Evolutionary conservation across 2,113 vertebrate species (phyloP), one percentile per base, ranked within the genome.

Genomic region (Lophius piscatorius): DNA sequence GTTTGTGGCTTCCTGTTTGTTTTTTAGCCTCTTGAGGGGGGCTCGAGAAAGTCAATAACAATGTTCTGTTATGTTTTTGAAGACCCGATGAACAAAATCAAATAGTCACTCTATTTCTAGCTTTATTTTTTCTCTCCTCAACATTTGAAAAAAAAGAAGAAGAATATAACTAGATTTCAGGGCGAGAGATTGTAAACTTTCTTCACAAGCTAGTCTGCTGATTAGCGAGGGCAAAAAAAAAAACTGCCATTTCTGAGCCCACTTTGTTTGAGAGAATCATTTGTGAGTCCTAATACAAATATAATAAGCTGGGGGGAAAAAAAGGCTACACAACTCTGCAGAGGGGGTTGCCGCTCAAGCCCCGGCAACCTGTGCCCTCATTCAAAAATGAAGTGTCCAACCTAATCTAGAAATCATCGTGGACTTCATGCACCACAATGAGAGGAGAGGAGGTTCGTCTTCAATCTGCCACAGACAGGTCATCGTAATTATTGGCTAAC

Each of bases 341-440:
- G n/a, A n/a, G n/a, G n/a, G n/a, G n/a, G n/a, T n/a, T n/a, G n/a
- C n/a, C n/a, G n/a, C n/a, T n/a, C n/a, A n/a, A n/a, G n/a, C n/a
- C n/a, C n/a, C n/a, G n/a, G n/a, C n/a, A n/a, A n/a, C n/a, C n/a
- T n/a, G n/a, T n/a, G n/a, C n/a, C n/a, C n/a, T n/a, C n/a, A n/a
- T n/a, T n/a, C n/a, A n/a, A n/a, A n/a, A n/a, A n/a, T n/a, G n/a
- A n/a, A n/a, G n/a, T n/a, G n/a, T n/a, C 26, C 26, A 17, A 56
- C 52, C 48, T 71, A 74, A 81, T 81, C 70, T 70, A 36, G 49
- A 71, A 50, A 85, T 80, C 66, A 58, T 3, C 49, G 71, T 48
- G 57, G 44, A 72, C 82, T 76, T 61, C 51, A 42, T 7, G 16
- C 18, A 39, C 50, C 22, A 40, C 39, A 51, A 9, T 1, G 45